Conservation (phyloP, 2,797 vertebrate genomes). For the Limnodromus scolopaceus region DNA sequence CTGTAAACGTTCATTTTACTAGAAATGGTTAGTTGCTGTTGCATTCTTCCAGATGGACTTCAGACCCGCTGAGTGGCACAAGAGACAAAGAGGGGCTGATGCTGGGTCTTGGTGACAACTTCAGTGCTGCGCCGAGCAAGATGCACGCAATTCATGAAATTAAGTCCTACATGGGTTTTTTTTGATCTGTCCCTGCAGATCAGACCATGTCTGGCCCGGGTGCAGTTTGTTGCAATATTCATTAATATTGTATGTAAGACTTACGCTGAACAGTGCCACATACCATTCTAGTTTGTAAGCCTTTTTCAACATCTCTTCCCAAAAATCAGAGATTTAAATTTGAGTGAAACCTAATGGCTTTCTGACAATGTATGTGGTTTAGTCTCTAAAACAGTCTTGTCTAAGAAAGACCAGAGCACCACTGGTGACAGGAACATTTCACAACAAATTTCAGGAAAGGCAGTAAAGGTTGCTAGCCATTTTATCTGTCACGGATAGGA, state of each 20-base stretch:
- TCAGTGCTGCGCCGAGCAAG: neutral
- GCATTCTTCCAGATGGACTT: neutral
- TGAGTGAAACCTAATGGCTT: neutral
- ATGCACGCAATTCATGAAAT: neutral
- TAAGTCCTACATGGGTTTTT: neutral
- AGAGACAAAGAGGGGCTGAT: neutral
- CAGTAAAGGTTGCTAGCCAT: neutral
- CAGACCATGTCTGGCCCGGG: neutral
- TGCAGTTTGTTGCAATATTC: neutral
- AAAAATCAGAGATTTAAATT: neutral
- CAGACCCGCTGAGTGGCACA: neutral
- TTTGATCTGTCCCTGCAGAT: neutral
- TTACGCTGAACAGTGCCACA: neutral
- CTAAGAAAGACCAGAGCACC: neutral
- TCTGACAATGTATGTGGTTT: neutral
- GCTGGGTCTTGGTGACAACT: neutral
- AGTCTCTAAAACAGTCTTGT: neutral
- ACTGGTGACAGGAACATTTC: conserved; percentile 5
- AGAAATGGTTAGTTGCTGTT: neutral
- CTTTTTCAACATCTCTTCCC: neutral
- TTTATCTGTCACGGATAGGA: neutral
- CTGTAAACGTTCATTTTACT: neutral
- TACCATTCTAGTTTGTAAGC: neutral
- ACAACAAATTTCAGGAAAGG: conserved; percentile 35
- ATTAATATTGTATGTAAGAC: neutral